Evolutionary conservation across 2,888 invertebrate species (phyloP).

Genomic region (Iselma pallidipennis): DNA sequence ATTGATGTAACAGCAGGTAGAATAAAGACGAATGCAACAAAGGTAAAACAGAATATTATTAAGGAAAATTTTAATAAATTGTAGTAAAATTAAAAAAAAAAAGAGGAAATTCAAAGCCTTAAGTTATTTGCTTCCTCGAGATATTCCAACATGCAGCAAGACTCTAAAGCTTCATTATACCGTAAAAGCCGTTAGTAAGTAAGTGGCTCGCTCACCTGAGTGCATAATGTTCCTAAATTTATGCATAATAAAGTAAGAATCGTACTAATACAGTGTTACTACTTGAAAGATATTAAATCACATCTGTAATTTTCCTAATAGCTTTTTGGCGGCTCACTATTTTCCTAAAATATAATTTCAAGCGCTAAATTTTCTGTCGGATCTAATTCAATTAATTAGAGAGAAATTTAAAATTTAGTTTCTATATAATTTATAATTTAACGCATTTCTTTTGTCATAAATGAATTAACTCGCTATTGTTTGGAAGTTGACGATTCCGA

Average conservation of each 20-base stretch:
- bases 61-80: slow-evolving; percentile 18
- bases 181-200: slow-evolving; percentile 11
- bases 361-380: too few relatives aligned
- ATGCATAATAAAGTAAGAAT: slow-evolving; percentile 27
- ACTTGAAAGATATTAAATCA: slow-evolving; percentile 23
- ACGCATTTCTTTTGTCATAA: neutral
- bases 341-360: too few relatives aligned
- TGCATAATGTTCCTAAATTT: slow-evolving; percentile 25
- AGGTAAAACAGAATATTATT: neutral
- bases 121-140: neutral
- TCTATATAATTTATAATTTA: too few relatives aligned
- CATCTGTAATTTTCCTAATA: slow-evolving; percentile 23
- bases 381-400: too few relatives aligned
- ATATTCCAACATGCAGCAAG: slow-evolving; percentile 1
- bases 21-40: neutral
- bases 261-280: slow-evolving; percentile 12
- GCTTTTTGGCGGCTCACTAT: neutral
- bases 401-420: too few relatives aligned
- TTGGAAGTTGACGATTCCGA: neutral
- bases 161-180: slow-evolving; percentile 1
- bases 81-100: slow-evolving; percentile 2
- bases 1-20: neutral
- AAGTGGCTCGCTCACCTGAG: slow-evolving; percentile 15
- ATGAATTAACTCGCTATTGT: neutral
- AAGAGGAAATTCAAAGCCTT: neutral